phyloP scores from a whole-genome alignment of 37 sponge, comb jelly and placozoan species.

The Mnemiopsis leidyi region DNA sequence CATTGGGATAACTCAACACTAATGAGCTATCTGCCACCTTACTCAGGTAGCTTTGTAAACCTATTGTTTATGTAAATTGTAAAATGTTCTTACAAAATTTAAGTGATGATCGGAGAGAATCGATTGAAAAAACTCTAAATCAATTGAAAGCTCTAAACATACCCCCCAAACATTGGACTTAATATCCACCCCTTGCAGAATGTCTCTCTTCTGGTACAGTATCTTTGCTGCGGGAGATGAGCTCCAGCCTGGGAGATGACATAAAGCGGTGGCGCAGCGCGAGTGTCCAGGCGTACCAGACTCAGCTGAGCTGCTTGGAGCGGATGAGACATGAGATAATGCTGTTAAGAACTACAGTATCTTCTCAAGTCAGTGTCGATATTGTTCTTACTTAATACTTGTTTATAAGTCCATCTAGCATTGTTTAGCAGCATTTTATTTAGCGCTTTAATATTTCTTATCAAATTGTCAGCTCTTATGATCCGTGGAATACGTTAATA shows the following conservation, averaged over 20 bases:
- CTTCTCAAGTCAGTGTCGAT: slow-evolving; percentile 45
- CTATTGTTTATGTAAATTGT: too few species aligned
- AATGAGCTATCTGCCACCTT: slow-evolving; percentile 83
- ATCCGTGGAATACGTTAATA: too few species aligned
- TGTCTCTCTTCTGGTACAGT: slow-evolving; percentile 40
- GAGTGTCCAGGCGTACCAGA: slow-evolving; percentile 68
- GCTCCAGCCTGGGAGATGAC: slow-evolving; percentile 39
- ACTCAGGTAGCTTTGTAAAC: slow-evolving; percentile 72
- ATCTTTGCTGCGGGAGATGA: slow-evolving; percentile 55
- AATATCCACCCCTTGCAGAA: background rate
- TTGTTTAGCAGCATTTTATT: too few species aligned
- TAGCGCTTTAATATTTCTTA: too few species aligned
- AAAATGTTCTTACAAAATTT: too few species aligned
- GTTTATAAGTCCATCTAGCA: too few species aligned
- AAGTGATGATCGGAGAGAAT: too few species aligned
- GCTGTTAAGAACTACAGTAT: slow-evolving; percentile 70
- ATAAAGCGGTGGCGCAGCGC: slow-evolving; percentile 2
- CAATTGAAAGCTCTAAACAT: too few species aligned
- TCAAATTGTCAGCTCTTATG: too few species aligned
- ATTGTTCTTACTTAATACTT: too few species aligned
- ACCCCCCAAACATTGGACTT: too few species aligned
- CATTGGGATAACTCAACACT: slow-evolving; percentile 85
- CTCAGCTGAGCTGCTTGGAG: slow-evolving; percentile 74
- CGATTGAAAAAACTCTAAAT: too few species aligned
- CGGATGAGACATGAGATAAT: slow-evolving; percentile 76